Percentiles rank a stretch among this genome's conserved stretches.
Evolutionary conservation across 30 jellyfish, hydroid and myxozoan species (phyloP).

Genomic region (Cassiopea andromeda): DNA sequence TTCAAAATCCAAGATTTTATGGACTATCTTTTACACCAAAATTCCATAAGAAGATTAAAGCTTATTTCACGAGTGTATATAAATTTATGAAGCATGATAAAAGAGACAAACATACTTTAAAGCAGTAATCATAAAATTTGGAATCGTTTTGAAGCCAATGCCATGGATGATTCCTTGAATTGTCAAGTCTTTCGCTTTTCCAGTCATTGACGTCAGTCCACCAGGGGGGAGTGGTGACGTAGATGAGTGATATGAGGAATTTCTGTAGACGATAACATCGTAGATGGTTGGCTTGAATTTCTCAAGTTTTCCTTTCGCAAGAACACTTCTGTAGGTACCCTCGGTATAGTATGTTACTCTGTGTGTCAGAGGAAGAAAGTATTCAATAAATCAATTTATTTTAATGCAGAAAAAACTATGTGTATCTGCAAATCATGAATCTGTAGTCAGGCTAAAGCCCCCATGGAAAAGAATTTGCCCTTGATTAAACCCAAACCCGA

Average conservation of each 20-base stretch:
- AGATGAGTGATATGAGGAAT: constrained; percentile 64
- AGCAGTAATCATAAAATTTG: constrained; percentile 71
- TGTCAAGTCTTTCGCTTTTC: constrained; percentile 62
- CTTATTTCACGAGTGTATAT: no score
- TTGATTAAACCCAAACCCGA: no score
- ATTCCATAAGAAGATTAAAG: no score
- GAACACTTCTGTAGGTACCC: constrained; percentile 82
- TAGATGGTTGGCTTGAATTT: constrained; percentile 75
- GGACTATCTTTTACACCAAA: no score
- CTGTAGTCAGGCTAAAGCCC: no score
- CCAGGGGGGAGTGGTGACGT: constrained; percentile 78
- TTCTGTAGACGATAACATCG: constrained; percentile 71
- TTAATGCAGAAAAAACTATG: no score
- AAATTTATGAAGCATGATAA: no score
- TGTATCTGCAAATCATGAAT: no score
- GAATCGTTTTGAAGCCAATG: constrained; percentile 62
- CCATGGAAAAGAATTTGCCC: no score
- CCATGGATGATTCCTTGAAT: constrained; percentile 79
- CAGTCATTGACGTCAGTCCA: constrained; percentile 76
- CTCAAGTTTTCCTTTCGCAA: constrained; percentile 90
- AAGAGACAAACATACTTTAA: constrained; percentile 45
- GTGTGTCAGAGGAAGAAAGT: neutral
- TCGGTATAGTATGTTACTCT: constrained; percentile 94
- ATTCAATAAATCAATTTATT: neutral
- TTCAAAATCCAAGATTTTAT: no score